Evolutionary conservation across 2,888 invertebrate species (phyloP), one percentile per base, ranked within the genome.

Genomic region (Luperina nickerlii): DNA sequence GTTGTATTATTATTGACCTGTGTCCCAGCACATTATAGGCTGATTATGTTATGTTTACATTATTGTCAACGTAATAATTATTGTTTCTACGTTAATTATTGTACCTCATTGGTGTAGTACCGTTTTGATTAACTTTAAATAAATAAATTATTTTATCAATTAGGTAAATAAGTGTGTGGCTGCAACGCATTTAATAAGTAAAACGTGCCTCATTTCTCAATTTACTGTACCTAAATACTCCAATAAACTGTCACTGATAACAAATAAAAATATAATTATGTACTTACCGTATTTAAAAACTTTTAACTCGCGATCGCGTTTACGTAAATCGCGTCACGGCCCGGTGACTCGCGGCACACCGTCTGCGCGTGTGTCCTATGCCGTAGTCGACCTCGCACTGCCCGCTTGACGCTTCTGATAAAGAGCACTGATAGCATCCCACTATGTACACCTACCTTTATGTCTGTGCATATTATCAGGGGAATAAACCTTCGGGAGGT

Each of bases 291-390:
- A 27, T 77, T 20, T 76, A 84, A 85, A 89, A 91, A 91, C 90
- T 91, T 90, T 67, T 15, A 79, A 81, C 27, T 83, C 85, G 80
- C 92, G 91, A 90, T 85, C 89, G 87, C 86, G 82, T 86, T 86
- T 85, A 90, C 90, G 87, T 70, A 84, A 85, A 82, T 38, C 70
- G 48, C 74, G 77, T 45, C 63, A 72, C 60, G 6, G 38, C 38
- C 38, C 70, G 66, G 38, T 65, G 24, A 82, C 60, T 76, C 62
- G 67, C 77, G 81, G 83, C 82, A 87, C 78, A 45, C 73, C 69
- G 72, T 51, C 77, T 82, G 82, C 89, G 90, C 95, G 95, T 93
- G 90, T 90, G 89, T 85, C 83, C 82, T 88, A 85, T 82, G 87
- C 92, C 91, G 88, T 81, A 72, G 90, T 70, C 89, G 90, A 89